These are phyloP conservation scores for Ascaphus truei DNA, from an alignment of 2,113 vertebrate genomes.

Conservation along the genomic window DNA sequence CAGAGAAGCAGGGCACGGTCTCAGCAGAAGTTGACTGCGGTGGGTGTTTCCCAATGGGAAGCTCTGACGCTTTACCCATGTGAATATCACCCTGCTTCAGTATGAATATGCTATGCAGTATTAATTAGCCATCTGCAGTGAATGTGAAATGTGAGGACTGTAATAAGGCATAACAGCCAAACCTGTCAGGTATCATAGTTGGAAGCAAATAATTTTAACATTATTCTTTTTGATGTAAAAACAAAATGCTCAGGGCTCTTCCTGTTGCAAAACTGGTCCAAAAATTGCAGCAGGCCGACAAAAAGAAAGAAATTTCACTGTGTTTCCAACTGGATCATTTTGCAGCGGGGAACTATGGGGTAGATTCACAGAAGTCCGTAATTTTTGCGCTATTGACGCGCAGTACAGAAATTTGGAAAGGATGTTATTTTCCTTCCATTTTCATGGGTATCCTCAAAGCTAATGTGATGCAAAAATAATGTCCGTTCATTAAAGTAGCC, in stretches of 20 bases:
- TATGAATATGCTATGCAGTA: not conserved
- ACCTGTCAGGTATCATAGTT: conserved; percentile 19
- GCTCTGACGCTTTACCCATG: not conserved
- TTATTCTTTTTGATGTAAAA: conserved; percentile 37
- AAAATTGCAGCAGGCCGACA: too few relatives aligned
- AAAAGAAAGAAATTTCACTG: too few relatives aligned
- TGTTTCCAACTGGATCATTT: too few relatives aligned
- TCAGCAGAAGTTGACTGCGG: not conserved
- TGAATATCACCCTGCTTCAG: not conserved
- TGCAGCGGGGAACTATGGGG: too few relatives aligned
- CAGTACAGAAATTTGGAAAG: too few relatives aligned
- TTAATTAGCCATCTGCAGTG: not conserved
- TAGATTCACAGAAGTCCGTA: too few relatives aligned
- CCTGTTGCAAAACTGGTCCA: not conserved
- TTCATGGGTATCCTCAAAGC: too few relatives aligned
- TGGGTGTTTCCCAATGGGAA: not conserved
- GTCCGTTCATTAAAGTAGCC: too few relatives aligned
- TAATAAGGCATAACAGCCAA: not conserved
- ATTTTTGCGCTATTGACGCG: too few relatives aligned
- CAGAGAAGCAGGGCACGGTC: not conserved
- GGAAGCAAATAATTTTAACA: conserved; percentile 23
- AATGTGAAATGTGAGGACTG: not conserved
- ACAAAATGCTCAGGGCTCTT: not conserved
- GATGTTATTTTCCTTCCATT: too few relatives aligned
- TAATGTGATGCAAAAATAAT: too few relatives aligned